Evolutionary conservation across 2,113 vertebrate genomes (phyloP), one percentile per base, ranked within the genome.

Genomic region (Pseudorectes ferrugineus): DNA sequence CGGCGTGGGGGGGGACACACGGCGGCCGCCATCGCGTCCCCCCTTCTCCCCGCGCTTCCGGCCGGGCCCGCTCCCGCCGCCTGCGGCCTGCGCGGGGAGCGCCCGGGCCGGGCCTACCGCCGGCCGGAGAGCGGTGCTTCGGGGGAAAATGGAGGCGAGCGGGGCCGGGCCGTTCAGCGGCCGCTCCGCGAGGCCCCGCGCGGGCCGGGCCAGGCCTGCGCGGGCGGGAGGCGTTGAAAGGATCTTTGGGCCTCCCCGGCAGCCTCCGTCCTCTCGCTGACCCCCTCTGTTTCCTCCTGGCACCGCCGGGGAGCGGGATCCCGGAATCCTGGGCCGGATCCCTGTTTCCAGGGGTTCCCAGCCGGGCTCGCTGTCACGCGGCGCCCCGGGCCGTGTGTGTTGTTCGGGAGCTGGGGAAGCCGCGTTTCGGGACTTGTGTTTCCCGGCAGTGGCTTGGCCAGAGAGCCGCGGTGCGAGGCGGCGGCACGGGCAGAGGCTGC

Each of bases 61-160:
- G 36, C 36, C 36, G 36, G 36, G 36, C 36, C 36, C 36, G 36
- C 36, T 38, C 36, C 36, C 36, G 36, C 36, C 36, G 36, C 36
- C 36, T 38, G 36, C 36, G 36, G 36, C 36, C 36, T 38, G 36
- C 36, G 40, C 40, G 40, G 40, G 40, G 40, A 40, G 40, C 40
- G 40, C 40, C 42, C 42, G 42, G 15, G 14, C 21, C 20, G 36
- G 48, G 35, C 58, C 35, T 40, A 10, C 49, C 11, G 23, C 46
- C 28, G 76, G 49, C 49, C 29, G 29, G 72, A 36, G 21, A 59
- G 73, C 35, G n/a, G 43, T 8, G 57, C 43, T 61, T 16, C 26
- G 55, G 55, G 43, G 73, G n/a, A 76, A 83, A 91, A 93, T 72
- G 87, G 82, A 75, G 77, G 72, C 63, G 58, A 73, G 63, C 22